Percentiles rank a stretch among this genome's conserved stretches.
These are phyloP conservation scores for Falcunculus frontatus DNA, from an alignment of 2,113 vertebrate species.

Conservation along the genomic window DNA sequence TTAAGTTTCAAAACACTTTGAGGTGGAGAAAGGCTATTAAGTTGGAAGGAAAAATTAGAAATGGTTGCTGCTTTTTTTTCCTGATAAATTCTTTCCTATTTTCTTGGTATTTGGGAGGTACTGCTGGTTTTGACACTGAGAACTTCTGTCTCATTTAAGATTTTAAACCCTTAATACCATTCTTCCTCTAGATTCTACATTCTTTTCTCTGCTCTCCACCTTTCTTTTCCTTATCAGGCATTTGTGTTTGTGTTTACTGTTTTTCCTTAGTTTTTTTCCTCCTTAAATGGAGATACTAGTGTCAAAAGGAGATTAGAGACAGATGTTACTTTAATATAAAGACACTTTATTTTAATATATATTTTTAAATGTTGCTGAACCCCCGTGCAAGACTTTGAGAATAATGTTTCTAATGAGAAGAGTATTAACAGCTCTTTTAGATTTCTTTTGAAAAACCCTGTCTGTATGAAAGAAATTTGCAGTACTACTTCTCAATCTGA, in stretches of 20 bases:
- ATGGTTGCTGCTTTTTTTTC: not conserved
- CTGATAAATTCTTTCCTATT: not conserved
- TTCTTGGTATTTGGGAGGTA: not conserved
- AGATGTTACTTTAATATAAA: not conserved
- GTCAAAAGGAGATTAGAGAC: not conserved
- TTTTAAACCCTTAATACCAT: not conserved
- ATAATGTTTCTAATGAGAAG: not conserved
- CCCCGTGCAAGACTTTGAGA: not conserved
- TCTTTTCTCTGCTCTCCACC: not conserved
- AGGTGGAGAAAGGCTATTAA: not conserved
- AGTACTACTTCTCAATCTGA: not conserved
- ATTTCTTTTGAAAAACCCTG: not conserved
- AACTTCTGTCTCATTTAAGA: not conserved
- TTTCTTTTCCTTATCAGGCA: not conserved
- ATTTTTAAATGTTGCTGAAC: not conserved
- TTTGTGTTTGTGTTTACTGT: not conserved
- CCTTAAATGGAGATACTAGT: not conserved
- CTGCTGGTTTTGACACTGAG: not conserved
- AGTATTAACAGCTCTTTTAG: not conserved
- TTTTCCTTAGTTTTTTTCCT: fast-evolving
- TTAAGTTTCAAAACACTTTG: not conserved
- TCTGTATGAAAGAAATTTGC: not conserved
- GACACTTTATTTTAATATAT: no score
- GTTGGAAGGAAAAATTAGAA: not conserved
- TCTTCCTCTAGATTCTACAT: not conserved